Conservation (phyloP, 2,797 vertebrate species). For the Hypotaenidia philippensis region DNA sequence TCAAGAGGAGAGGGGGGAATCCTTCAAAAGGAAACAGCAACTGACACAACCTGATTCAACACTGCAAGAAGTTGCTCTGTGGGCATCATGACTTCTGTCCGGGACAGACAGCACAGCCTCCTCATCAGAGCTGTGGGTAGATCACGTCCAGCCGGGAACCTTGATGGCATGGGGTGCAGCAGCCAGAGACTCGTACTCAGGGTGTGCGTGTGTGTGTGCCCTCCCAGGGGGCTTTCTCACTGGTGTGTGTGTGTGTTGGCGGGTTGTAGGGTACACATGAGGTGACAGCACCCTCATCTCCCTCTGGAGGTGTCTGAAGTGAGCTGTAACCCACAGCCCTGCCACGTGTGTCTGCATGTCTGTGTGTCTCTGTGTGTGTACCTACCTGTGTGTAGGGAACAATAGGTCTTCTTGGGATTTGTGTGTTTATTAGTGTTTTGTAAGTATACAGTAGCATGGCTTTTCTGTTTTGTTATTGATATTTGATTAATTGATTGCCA, state of each 20-base stretch:
- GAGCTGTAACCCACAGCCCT: background rate
- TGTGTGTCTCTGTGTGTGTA: background rate
- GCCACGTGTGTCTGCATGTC: too few species aligned
- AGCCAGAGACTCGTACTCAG: rapidly evolving
- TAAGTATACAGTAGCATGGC: background rate
- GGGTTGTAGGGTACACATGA: background rate
- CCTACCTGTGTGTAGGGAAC: background rate
- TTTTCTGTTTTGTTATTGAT: background rate
- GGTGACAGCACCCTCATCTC: background rate
- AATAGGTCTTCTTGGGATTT: background rate
- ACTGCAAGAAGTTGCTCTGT: background rate
- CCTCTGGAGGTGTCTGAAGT: background rate
- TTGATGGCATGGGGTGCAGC: rapidly evolving
- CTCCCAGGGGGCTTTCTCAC: background rate
- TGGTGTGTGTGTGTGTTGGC: rapidly evolving
- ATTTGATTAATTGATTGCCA: background rate
- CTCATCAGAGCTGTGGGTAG: background rate
- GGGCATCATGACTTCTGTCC: background rate
- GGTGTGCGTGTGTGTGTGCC: rapidly evolving
- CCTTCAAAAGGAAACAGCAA: background rate
- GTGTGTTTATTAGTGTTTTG: background rate
- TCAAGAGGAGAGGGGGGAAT: background rate
- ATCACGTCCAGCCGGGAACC: background rate
- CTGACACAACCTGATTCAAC: rapidly evolving
- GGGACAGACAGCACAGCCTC: background rate